Evolutionary conservation across 2,888 invertebrate species (phyloP), one percentile per base, ranked within the genome.

Genomic region (Leptinotarsa juncta): DNA sequence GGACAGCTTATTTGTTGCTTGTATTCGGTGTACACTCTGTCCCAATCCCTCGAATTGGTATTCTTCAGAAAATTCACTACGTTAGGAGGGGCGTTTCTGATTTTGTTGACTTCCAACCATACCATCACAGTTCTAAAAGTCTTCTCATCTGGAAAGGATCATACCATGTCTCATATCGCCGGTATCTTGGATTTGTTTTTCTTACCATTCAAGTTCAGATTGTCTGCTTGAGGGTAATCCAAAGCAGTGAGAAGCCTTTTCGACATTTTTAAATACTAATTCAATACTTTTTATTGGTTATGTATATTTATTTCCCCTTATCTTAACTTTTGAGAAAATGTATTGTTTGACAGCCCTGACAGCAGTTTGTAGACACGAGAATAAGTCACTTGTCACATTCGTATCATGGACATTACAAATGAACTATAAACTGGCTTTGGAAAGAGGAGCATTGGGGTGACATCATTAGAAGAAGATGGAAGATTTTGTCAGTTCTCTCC

Each of bases 31-130:
- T 94, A 96, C 0, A 91, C 90, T 75, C 91, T 89, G 55, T 90
- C 89, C 97, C 98, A 98, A 68, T 90, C 88, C 3, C 88, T 82
- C 15, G 92, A 91, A 51, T 90, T 89, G 2, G 94, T 90, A 80
- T 94, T 91, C 62, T 95, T 90, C n/a, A 98, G 87, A 0, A 89
- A 90, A 79, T 91, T 92, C 15, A 96, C 90, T 78, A 96, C 95
- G 84, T 96, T 95, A 73, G 96, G 94, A 85, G 93, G 93, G 81
- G 96, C 96, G 80, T 94, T 93, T 15, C 97, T 92, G 80, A 98
- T 96, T 88, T 96, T 96, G 86, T 97, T 96, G 85, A 97, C 96
- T 88, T 98, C 98, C 71, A 98, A 86, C 98, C 98, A 98, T 1
- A 95, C 88, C 26, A 97, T 91, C 32, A 96, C 90, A 84, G 93